These are phyloP conservation scores for Julus scanicus DNA, from an alignment of 2,888 invertebrate genomes.

Conservation along the genomic window DNA sequence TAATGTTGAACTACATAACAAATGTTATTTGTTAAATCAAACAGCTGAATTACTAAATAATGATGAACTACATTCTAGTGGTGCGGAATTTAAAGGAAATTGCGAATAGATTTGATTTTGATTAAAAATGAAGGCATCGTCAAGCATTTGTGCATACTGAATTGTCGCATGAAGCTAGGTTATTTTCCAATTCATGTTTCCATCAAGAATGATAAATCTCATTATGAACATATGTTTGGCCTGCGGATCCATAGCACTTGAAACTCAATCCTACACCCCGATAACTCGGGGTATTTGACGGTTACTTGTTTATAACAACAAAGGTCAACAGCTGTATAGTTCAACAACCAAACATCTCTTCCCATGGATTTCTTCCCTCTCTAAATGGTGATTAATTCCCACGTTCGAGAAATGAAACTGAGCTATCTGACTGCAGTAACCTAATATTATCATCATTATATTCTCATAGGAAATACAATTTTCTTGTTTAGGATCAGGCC, in stretches of 20 bases:
- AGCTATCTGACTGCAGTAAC: not conserved
- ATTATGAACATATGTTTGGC: not conserved
- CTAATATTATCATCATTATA: not conserved
- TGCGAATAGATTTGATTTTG: not conserved
- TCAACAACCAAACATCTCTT: not conserved
- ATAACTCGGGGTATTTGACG: not conserved
- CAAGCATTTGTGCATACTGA: not conserved
- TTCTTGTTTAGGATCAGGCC: not conserved
- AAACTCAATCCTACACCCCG: not conserved
- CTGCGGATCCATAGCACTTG: not conserved
- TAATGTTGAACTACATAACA: no score
- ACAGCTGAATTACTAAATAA: not conserved
- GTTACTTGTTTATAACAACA: not conserved
- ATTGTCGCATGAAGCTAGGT: not conserved
- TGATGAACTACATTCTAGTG: not conserved
- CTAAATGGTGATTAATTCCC: not conserved
- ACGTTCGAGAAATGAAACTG: constrained; percentile 3
- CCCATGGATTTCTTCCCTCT: not conserved
- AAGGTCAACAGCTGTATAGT: constrained; percentile 6
- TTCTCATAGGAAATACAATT: not conserved
- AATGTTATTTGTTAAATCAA: not conserved
- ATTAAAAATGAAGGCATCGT: not conserved
- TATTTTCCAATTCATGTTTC: not conserved
- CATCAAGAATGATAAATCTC: not conserved
- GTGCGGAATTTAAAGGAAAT: not conserved